A percentile compares a stretch with the other conserved stretches of the same genome.
phyloP scores from a whole-genome alignment of 1,140 invertebrate species.

The Cyclina sinensis region DNA sequence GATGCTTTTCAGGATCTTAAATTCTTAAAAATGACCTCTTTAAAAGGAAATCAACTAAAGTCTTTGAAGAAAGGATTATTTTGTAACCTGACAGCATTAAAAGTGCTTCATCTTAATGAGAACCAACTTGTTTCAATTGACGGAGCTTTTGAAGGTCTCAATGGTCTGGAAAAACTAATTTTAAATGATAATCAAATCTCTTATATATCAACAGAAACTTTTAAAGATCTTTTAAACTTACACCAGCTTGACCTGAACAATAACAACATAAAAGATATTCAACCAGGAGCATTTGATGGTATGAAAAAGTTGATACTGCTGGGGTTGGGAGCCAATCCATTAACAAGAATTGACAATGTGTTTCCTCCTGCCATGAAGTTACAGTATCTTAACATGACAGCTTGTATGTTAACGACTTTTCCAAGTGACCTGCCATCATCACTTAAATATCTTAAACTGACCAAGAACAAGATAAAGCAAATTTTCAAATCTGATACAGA shows the following conservation, averaged over 20 bases:
- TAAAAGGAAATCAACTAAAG: constrained; percentile 67
- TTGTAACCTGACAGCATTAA: constrained; percentile 75
- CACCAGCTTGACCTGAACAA: constrained; percentile 93
- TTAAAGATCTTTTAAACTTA: constrained; percentile 89
- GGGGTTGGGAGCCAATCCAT: constrained; percentile 88
- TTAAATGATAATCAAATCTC: constrained; percentile 91
- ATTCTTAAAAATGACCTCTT: constrained; percentile 50
- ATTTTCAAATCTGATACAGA: constrained; percentile 95
- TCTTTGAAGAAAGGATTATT: constrained; percentile 81
- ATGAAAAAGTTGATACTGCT: constrained; percentile 92
- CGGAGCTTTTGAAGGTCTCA: constrained; percentile 83
- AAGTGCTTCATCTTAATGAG: constrained; percentile 89
- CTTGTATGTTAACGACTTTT: constrained; percentile 92
- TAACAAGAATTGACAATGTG: constrained; percentile 72
- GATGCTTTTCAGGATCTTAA: constrained; percentile 62
- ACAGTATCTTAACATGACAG: constrained; percentile 92
- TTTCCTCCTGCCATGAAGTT: constrained; percentile 62
- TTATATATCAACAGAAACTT: constrained; percentile 88
- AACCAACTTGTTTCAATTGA: constrained; percentile 87
- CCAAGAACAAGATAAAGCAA: constrained; percentile 91
- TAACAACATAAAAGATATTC: constrained; percentile 91
- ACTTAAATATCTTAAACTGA: constrained; percentile 92
- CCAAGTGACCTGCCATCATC: constrained; percentile 94
- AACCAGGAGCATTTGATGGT: constrained; percentile 91
- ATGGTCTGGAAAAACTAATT: constrained; percentile 90